Evolutionary conservation across 2,888 invertebrate species (phyloP), one percentile per base, ranked within the genome.

Genomic region (Hypomecis punctinalis): DNA sequence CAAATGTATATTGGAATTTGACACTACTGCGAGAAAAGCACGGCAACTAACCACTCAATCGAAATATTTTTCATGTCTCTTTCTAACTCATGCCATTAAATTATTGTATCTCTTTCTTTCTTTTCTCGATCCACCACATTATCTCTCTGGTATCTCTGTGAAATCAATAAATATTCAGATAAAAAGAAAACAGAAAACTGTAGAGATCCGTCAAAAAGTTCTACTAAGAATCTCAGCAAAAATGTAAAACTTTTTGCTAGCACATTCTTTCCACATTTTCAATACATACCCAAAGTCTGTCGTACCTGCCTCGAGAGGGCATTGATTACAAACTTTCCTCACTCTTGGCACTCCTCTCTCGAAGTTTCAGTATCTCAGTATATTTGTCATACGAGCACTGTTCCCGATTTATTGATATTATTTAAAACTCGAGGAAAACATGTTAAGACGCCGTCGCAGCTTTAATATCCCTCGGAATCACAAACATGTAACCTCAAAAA

Each of bases 281-380:
- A 68, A 71, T 68, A 67, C 60, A 66, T 55, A 23, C 1, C 23
- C 1, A 67, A 61, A 67, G 55, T 11, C 13, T 35, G 55, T 56
- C 62, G 64, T 71, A 71, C 72, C 69, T 68, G 70, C 67, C 66
- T 63, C 62, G 69, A 63, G 68, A 66, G 64, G 68, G 70, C 74
- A 74, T 74, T 74, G 74, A 74, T 74, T 74, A 72, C 72, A 72
- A 74, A 74, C 69, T 74, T 72, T 63, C 64, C 61, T 64, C 57
- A 61, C 64, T 71, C 72, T 71, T 72, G 72, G 71, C 72, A 71
- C 72, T 69, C 70, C 72, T 63, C 72, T 57, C 68, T 58, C 62
- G 47, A 68, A 66, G 68, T 74, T 74, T 65, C 68, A 63, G 71
- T 72, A 74, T 74, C 72, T 71, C 71, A 63, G 71, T 70, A 70